Percentiles rank a stretch among this genome's conserved stretches.
These are phyloP conservation scores for Aspidoscelis tigris DNA, from an alignment of 2,113 vertebrate species.

Conservation along the genomic window DNA sequence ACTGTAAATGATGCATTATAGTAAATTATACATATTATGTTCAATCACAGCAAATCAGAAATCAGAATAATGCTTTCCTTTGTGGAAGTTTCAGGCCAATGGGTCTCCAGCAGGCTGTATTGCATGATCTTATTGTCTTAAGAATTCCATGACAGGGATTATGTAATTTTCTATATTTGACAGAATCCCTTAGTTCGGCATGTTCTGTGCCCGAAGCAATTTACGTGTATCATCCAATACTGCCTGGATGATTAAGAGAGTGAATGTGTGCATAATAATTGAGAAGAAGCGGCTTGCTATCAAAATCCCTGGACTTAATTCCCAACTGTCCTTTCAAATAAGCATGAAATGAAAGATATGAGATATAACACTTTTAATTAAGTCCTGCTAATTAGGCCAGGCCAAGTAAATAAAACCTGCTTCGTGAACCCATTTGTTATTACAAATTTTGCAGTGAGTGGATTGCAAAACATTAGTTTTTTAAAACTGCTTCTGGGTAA, in stretches of 20 bases:
- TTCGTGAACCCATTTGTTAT: too few relatives aligned
- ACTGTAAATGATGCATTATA: constrained; percentile 61
- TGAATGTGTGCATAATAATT: too few relatives aligned
- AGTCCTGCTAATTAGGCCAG: background rate
- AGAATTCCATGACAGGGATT: constrained; percentile 47
- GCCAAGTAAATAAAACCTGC: too few relatives aligned
- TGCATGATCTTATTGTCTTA: constrained; percentile 54
- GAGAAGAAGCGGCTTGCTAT: background rate
- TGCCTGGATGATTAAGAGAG: too few relatives aligned
- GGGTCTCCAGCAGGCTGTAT: constrained; percentile 49
- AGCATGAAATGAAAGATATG: background rate
- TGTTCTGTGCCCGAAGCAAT: constrained; percentile 40
- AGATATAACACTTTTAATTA: background rate
- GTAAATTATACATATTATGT: constrained; percentile 62
- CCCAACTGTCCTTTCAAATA: constrained; percentile 13
- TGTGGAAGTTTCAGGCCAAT: constrained; percentile 56
- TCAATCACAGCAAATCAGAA: constrained; percentile 64
- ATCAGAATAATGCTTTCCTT: constrained; percentile 60
- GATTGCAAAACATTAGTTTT: too few relatives aligned
- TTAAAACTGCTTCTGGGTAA: too few relatives aligned
- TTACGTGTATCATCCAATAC: constrained; percentile 4
- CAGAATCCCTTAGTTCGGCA: constrained; percentile 36
- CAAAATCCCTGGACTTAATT: background rate
- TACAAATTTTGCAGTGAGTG: too few relatives aligned
- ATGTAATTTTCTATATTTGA: constrained; percentile 41